phyloP scores from a whole-genome alignment of 2,797 vertebrate species.

The Poecile montanus region DNA sequence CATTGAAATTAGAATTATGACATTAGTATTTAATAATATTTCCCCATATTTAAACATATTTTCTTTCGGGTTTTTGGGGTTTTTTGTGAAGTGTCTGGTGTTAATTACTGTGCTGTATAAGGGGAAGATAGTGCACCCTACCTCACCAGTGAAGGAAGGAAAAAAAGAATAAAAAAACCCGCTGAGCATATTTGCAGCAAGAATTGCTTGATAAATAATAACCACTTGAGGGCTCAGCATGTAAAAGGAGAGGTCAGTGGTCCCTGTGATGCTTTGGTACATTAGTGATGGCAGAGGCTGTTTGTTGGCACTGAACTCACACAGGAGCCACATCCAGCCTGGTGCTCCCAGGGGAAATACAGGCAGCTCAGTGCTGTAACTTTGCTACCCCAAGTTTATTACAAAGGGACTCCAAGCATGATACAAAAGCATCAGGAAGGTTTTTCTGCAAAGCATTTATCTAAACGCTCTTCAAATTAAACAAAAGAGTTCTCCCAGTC shows the following conservation, averaged over 20 bases:
- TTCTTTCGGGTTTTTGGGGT: rapidly evolving
- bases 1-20: not conserved
- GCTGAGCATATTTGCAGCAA: conserved; percentile 29
- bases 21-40: not conserved
- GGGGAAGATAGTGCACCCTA: not conserved
- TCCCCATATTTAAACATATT: not conserved
- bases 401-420: not conserved
- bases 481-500: not conserved
- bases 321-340: not conserved
- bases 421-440: not conserved
- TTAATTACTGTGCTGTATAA: not conserved
- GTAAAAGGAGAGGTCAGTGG: conserved; percentile 42
- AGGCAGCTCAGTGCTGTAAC: conserved; percentile 10
- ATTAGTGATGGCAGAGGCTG: conserved; percentile 22
- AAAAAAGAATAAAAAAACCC: conserved; percentile 20
- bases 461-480: not conserved
- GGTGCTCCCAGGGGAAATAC: not conserved
- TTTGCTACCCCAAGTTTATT: not conserved
- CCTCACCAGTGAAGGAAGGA: not conserved
- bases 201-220: conserved; percentile 56
- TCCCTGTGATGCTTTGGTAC: conserved; percentile 8
- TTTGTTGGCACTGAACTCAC: conserved; percentile 23
- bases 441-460: not conserved
- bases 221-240: conserved; percentile 24
- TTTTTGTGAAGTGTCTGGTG: not conserved